Evolutionary conservation across 2,113 vertebrate genomes (phyloP).

Genomic region (Riparia riparia): DNA sequence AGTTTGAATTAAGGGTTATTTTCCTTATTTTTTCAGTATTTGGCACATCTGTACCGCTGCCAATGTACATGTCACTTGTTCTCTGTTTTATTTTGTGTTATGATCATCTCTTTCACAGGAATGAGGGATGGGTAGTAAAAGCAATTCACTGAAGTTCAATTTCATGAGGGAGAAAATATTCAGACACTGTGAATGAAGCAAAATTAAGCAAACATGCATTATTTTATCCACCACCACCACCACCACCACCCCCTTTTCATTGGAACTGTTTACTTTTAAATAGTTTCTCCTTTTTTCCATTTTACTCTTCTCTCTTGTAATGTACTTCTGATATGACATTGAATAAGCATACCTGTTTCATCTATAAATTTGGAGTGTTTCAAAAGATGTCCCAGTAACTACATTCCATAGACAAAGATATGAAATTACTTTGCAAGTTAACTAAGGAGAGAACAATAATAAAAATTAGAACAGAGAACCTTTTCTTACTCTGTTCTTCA

Average conservation of each 20-base stretch:
- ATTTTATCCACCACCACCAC: accelerated
- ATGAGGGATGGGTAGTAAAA: neutral
- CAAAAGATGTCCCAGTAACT: neutral
- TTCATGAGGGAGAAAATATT: neutral
- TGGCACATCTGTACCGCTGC: neutral
- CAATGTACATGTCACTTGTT: neutral
- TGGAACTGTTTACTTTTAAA: neutral
- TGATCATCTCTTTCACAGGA: neutral
- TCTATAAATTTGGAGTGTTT: neutral
- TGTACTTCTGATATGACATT: neutral
- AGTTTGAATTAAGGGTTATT: neutral
- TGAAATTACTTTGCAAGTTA: neutral
- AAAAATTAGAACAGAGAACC: neutral
- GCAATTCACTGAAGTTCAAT: neutral
- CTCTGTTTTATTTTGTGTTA: neutral
- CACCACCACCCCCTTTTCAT: neutral
- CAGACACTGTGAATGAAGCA: neutral
- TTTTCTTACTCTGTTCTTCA: neutral
- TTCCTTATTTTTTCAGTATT: neutral
- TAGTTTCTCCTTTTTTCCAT: neutral
- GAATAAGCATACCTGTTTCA: neutral
- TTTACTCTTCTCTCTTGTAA: neutral
- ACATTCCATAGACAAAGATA: neutral
- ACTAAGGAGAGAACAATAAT: neutral
- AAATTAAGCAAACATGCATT: neutral